Base-by-base conservation (phyloP, 1,140 invertebrate species). In the Lepidurus apus region DNA sequence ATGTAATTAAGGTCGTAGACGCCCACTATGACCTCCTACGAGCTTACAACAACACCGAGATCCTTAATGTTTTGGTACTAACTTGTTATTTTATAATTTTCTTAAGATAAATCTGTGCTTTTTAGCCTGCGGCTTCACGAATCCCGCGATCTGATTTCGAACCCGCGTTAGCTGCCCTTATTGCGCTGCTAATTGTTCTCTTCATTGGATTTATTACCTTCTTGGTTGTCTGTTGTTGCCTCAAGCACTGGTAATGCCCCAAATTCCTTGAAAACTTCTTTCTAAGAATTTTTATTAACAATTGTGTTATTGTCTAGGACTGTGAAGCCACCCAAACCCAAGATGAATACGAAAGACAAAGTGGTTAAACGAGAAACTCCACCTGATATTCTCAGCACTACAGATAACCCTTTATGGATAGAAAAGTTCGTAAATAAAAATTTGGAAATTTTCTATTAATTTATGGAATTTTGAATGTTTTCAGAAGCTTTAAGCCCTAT, bases 391-490 rank as follows among this genome's bases (percentile, higher is more conserved):
- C 92, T 93, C 81, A 94, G 93, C 3, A 82, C 74, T 44, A 96
- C 94, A 0, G 95, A 96, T 85, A 96, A 96, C 88, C 95, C 95
- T 0, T 86, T 96, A 1, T 96, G 94, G 94, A 92, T 95, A 74
- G 95, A 96, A 87, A 94, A 95, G 91, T 93, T 84, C 88, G 90
- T 87, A 76, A 24, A 4, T 0, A 9, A 44, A 34, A 74, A 8
- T 76, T 76, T 42, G n/a, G 9, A 44, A 2, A 44, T 53, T 80
- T 79, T 42, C 34, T 47, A 7, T 80, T 17, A 65, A 75, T 24
- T 78, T 79, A 43, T 81, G 73, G 77, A 80, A 78, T 80, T 82
- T 75, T 79, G 81, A 81, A 34, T 3, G 3, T 82, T 84, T 82
- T 11, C 76, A 93, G 91, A 82, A 95, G 95, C 88, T 86, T 95